phyloP scores from a whole-genome alignment of 2,888 invertebrate genomes.

The Oxyscelio sp. region DNA sequence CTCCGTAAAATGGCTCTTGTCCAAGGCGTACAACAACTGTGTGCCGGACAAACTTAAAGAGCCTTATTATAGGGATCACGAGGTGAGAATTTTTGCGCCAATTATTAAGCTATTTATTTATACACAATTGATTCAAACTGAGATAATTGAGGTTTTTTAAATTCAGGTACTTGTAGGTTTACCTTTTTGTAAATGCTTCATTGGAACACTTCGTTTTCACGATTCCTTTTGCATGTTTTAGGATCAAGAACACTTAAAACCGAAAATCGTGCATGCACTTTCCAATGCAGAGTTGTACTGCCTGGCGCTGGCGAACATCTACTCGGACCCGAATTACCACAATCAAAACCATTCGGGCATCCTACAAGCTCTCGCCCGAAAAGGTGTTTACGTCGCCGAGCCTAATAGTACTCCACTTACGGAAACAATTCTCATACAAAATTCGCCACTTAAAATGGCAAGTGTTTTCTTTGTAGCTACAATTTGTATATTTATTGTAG shows the following conservation, averaged over 20 bases:
- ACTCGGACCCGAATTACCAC: constrained; percentile 98
- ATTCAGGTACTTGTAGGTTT: too few relatives aligned
- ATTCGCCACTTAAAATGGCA: constrained; percentile 97
- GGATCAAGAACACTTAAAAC: constrained; percentile 98
- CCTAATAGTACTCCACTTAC: constrained; percentile 95
- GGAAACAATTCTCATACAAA: constrained; percentile 98
- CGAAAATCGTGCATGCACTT: constrained; percentile 96
- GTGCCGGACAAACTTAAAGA: constrained; percentile 97
- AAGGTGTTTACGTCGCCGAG: constrained; percentile 96
- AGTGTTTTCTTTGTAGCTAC: not conserved
- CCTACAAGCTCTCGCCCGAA: constrained; percentile 96
- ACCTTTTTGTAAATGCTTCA: too few relatives aligned
- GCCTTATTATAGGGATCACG: constrained; percentile 98
- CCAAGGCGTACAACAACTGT: constrained; percentile 98
- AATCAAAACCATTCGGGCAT: constrained; percentile 98
- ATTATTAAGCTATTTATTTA: too few relatives aligned
- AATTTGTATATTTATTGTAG: too few relatives aligned
- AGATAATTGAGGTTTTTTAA: too few relatives aligned
- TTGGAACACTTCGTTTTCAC: too few relatives aligned
- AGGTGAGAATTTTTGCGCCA: constrained; percentile 91
- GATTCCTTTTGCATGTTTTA: constrained; percentile 87
- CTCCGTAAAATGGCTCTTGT: constrained; percentile 98
- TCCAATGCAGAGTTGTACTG: constrained; percentile 98
- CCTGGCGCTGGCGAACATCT: constrained; percentile 97
- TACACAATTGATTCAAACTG: too few relatives aligned